A percentile compares a stretch with the other conserved stretches of the same genome.
phyloP scores from a whole-genome alignment of 2,113 vertebrate species.

The Todiramphus chloris region DNA sequence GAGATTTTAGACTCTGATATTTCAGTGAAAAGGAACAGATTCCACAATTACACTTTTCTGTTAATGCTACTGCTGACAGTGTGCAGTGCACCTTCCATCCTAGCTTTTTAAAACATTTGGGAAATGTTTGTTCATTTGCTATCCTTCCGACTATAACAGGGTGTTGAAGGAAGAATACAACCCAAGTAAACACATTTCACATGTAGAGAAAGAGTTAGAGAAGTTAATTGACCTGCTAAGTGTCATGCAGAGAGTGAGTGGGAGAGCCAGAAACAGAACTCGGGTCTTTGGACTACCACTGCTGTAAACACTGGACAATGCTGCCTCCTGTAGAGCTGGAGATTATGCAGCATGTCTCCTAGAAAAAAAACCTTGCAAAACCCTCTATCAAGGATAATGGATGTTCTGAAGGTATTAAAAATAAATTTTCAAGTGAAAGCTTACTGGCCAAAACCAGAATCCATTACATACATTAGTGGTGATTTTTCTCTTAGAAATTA shows the following conservation, averaged over 20 bases:
- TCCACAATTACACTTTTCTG: background rate
- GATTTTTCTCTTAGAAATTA: background rate
- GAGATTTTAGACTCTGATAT: background rate
- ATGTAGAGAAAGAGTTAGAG: background rate
- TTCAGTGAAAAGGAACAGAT: background rate
- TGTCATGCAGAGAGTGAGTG: background rate
- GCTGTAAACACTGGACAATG: background rate
- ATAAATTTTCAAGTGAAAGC: background rate
- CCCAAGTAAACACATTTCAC: background rate
- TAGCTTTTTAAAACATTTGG: background rate
- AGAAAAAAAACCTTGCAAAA: background rate
- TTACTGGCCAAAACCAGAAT: background rate
- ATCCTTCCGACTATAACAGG: background rate
- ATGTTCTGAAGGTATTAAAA: background rate
- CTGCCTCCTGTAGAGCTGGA: background rate
- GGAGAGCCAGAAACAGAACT: constrained; percentile 5
- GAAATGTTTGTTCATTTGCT: background rate
- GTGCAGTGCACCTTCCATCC: background rate
- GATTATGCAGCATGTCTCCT: background rate
- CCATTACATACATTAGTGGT: background rate
- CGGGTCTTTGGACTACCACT: background rate
- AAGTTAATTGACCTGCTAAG: constrained; percentile 29
- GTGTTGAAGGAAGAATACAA: background rate
- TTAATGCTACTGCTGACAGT: background rate
- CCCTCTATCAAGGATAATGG: background rate